Base-by-base conservation (phyloP, 2,888 invertebrate species). In the Chalcosyrphus nemorum region DNA sequence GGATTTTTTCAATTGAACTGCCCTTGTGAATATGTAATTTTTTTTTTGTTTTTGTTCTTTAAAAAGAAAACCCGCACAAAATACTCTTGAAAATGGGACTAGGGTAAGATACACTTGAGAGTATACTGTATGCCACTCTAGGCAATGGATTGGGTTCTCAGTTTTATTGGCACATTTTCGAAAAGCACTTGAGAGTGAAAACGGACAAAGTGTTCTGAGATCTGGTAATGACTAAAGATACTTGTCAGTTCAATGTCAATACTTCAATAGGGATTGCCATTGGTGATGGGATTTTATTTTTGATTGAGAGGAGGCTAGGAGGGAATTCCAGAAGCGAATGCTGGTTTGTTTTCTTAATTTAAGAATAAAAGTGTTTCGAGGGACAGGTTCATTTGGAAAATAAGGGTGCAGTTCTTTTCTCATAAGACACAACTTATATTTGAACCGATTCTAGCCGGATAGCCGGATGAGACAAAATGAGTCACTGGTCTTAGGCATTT, bases 1-100 rank as follows among this genome's bases (percentile, higher is more conserved):
- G 35, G 13, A 43, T 63, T 74, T 63, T 74, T 70, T 75, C 81
- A 81, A 81, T 76, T 81, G 68, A 52, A 41, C 63, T 76, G 81
- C 50, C 75, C 70, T 81, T 81, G 75, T 74, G 63, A 17, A 56
- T 75, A 4, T 7, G 21, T 41, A 47, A 75, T 65, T 56, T 61
- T 56, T 27, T 54, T n/a, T n/a, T n/a, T n/a, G n/a, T n/a, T n/a
- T n/a, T n/a, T n/a, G n/a, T n/a, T n/a, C n/a, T n/a, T 54, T 24
- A 13, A 6, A 32, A 56, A 11, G 59, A 45, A 27, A 63, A 19
- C 81, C 81, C 75, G 68, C 61, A 81, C 63, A 75, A 68, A 17
- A 45, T 56, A 75, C 59, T 57, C 66, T 75, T 65, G 47, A 75
- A 50, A 57, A 54, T 65, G 50, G 52, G 57, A 38, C 32, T 59